Evolutionary conservation across 2,888 invertebrate genomes (phyloP).

Genomic region (Folsomia manolachei): DNA sequence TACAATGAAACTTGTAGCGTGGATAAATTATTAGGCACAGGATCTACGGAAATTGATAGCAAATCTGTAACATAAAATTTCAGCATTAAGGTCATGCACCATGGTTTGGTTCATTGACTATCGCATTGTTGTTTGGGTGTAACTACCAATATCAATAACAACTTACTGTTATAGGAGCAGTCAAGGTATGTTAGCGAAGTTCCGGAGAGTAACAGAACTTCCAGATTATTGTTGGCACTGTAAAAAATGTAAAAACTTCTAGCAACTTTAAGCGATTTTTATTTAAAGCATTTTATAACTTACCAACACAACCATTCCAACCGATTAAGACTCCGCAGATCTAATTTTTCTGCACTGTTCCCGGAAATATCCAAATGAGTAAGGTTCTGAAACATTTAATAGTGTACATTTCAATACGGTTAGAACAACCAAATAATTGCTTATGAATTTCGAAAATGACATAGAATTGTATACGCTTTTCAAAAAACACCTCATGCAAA

Average conservation of each 20-base stretch:
- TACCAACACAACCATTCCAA: conserved; percentile 74
- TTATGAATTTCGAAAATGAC: too few species aligned
- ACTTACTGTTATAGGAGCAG: conserved; percentile 77
- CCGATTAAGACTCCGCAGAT: conserved; percentile 73
- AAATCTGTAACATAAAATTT: conserved; percentile 62
- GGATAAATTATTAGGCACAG: conserved; percentile 68
- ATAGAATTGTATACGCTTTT: too few species aligned
- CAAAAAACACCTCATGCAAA: too few species aligned
- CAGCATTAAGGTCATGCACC: not conserved
- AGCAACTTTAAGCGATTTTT: too few species aligned
- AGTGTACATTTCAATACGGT: too few species aligned
- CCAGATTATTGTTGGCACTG: conserved; percentile 71
- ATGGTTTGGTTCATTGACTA: not conserved
- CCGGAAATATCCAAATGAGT: conserved; percentile 73
- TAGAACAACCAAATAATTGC: too few species aligned
- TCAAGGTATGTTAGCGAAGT: conserved; percentile 70
- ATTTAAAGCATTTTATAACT: too few species aligned
- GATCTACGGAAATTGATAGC: conserved; percentile 67
- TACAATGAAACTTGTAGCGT: conserved; percentile 74
- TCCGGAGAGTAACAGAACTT: conserved; percentile 75
- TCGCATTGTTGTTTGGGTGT: not conserved
- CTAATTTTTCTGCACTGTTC: conserved; percentile 77
- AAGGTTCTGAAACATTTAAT: conserved; percentile 48
- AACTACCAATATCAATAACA: too few species aligned
- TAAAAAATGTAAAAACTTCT: too few species aligned